Base-by-base conservation (phyloP, 2,888 invertebrate species). In the Omphaloscelis lunosa region DNA sequence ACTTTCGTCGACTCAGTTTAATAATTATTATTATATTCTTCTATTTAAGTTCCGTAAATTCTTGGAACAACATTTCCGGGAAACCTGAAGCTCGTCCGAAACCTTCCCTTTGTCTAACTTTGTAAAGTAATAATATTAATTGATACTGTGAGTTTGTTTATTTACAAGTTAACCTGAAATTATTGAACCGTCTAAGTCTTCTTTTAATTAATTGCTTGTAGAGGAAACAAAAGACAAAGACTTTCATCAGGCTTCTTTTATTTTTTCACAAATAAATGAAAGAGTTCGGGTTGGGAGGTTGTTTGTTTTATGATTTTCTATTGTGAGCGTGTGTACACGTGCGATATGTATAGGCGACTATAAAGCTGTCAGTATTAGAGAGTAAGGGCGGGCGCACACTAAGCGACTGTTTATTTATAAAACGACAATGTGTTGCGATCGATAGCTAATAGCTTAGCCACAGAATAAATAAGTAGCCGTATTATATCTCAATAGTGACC, bases 351-450 rank as follows among this genome's bases (percentile, higher is more conserved):
- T 39, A 48, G 61, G 48, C 20, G 61, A n/a, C 76, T 72, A 77
- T 89, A 88, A 88, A 88, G 66, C 82, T 88, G 88, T 88, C 89
- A 86, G 63, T 83, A 74, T 27, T 63, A 29, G 68, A 17, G 41
- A 34, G 63, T 82, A 66, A 82, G 81, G 61, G 79, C 48, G 58
- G 27, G 74, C 74, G 61, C 86, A 79, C 75, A 65, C 69, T 39
- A 11, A 62, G 41, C 72, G 39, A 77, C 79, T 83, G 53, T 76
- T 80, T 89, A 88, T 86, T 89, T 85, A 76, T 80, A 82, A 62
- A 72, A 66, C 63, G 20, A 79, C 67, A 45, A 75, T 41, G 62
- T 66, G 71, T 59, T 69, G 67, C 75, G 71, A 75, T 78, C 80
- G 75, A 79, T 79, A 75, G 41, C 41, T 80, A 66, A 66, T 80